These are phyloP conservation scores for Lepisosteus osseus DNA, from an alignment of 2,113 vertebrate genomes.

Conservation along the genomic window DNA sequence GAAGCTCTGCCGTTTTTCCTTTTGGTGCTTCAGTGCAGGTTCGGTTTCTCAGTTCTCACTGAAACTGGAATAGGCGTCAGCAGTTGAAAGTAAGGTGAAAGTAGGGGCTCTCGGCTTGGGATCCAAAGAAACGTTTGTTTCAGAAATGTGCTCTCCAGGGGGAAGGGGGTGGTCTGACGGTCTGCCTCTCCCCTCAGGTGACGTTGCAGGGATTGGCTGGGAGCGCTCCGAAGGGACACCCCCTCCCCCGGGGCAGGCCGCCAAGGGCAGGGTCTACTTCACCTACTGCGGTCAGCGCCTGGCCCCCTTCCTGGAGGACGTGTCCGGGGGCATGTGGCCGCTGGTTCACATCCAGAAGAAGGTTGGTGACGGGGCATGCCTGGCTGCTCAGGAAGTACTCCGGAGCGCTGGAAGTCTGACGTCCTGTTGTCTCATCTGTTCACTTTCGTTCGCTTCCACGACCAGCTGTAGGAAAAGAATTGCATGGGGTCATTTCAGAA, in stretches of 20 bases:
- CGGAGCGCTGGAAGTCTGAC: too few species aligned
- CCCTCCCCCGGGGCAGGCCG: slow-evolving; percentile 89
- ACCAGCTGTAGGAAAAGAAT: too few species aligned
- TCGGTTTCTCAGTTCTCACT: too few species aligned
- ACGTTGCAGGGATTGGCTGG: slow-evolving; percentile 95
- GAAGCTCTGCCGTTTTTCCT: slow-evolving; percentile 28
- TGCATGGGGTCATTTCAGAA: too few species aligned
- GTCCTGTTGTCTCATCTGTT: too few species aligned
- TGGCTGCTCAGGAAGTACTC: too few species aligned
- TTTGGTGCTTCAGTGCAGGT: neutral
- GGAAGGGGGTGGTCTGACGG: too few species aligned
- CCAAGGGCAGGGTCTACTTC: slow-evolving; percentile 96
- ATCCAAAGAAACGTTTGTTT: too few species aligned
- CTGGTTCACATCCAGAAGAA: slow-evolving; percentile 98
- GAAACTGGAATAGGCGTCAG: neutral
- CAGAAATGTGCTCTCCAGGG: too few species aligned
- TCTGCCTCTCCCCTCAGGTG: slow-evolving; percentile 61
- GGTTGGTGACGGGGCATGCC: slow-evolving; percentile 54
- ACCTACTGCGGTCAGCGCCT: slow-evolving; percentile 93
- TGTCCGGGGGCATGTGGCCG: slow-evolving; percentile 97
- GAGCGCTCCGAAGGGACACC: slow-evolving; percentile 92
- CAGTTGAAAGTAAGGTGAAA: neutral
- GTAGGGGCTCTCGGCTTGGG: too few species aligned
- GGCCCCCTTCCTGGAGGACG: slow-evolving; percentile 85
- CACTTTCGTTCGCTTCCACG: too few species aligned